Percentiles rank a stretch among this genome's conserved stretches.
phyloP scores from a whole-genome alignment of 2,797 vertebrate species.

The Eurystomus glaucurus region DNA sequence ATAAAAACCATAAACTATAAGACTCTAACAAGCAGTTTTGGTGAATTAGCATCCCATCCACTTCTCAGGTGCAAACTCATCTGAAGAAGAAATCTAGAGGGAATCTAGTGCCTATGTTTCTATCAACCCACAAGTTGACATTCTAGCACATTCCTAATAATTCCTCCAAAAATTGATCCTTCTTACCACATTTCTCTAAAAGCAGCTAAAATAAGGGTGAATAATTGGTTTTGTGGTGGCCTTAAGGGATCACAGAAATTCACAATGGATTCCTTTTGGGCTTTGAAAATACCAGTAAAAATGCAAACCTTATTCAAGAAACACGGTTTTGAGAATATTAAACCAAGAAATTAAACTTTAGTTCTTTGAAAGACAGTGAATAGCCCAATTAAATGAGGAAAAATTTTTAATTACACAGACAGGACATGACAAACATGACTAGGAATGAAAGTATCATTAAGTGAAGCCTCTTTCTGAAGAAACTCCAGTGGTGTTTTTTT shows the following conservation, averaged over 20 bases:
- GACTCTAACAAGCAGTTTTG: neutral
- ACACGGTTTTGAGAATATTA: neutral
- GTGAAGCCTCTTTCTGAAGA: neutral
- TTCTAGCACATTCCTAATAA: neutral
- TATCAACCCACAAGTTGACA: neutral
- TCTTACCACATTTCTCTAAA: neutral
- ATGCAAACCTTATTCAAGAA: neutral
- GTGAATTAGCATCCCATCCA: neutral
- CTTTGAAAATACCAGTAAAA: neutral
- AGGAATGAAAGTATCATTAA: conserved; percentile 10
- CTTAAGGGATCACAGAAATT: neutral
- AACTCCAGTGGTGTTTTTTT: neutral
- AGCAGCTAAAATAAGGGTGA: neutral
- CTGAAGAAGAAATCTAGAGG: neutral
- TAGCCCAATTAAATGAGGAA: neutral
- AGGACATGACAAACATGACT: neutral
- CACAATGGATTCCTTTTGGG: neutral
- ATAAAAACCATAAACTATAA: neutral
- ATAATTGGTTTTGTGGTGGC: neutral
- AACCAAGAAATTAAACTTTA: conserved; percentile 4
- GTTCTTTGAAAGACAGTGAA: neutral
- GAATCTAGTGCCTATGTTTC: neutral
- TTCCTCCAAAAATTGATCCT: neutral
- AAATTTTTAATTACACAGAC: neutral
- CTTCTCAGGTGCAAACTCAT: neutral